Base-by-base conservation (phyloP, 2,797 vertebrate species). In the Poecilia picta region DNA sequence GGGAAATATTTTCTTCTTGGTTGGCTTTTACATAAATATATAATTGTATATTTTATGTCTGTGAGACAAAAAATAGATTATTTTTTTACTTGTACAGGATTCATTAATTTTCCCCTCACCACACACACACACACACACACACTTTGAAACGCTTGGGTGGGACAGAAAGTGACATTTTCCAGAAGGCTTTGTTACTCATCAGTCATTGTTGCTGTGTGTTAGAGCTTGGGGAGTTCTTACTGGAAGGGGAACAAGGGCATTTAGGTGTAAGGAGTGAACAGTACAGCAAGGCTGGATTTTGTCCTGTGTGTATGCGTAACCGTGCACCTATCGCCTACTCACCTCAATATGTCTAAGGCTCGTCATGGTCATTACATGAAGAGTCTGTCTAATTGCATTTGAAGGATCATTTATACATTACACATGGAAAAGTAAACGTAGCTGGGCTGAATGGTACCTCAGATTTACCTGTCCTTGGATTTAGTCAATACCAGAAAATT, bases 171-270 rank as follows among this genome's bases (percentile, higher is more conserved):
- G 91, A 90, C 84, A 92, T 89, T 87, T 89, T 92, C 88, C 87
- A 90, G 85, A 70, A 74, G 87, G 84, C 86, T 91, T 92, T 90
- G 87, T 88, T 85, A 88, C 75, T 89, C 89, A 92, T 94, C 93
- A 92, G 82, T 94, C 93, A 94, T 91, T 90, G 92, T 94, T 94
- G 92, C 87, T 87, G 78, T 85, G 83, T 90, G 89, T 25, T 53
- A 53, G 90, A 79, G 23, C 66, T 74, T 72, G 84, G 81, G 80
- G 85, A 88, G 79, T 79, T 82, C 80, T 79, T 76, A 80, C 76
- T 73, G 51, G 76, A 87, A 73, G 76, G 86, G 78, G 75, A 86
- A 79, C 46, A 18, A 68, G 43, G 68, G 74, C 51, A 76, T 85
- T 72, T 80, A 73, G 79, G 79, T 73, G 72, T 75, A 47, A 49